These are phyloP conservation scores for Furnarius figulus DNA, from an alignment of 2,113 vertebrate species.

Conservation along the genomic window DNA sequence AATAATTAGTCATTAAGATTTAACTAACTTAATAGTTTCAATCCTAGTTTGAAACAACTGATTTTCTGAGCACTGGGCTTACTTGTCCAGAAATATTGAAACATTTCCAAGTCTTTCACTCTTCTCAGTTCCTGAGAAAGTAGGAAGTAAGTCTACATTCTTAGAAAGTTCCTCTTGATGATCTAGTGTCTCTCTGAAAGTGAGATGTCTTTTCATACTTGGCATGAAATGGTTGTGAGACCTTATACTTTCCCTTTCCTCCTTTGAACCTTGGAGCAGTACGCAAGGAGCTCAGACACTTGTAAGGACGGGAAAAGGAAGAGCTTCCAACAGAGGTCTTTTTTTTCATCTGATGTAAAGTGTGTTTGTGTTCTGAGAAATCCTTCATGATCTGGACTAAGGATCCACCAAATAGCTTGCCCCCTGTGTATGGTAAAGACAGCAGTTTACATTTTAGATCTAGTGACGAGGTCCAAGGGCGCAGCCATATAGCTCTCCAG, in stretches of 20 bases:
- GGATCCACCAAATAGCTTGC: constrained; percentile 46
- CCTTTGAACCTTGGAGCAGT: constrained; percentile 34
- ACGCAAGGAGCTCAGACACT: background rate
- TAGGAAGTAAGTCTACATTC: background rate
- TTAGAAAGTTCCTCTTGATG: constrained; percentile 39
- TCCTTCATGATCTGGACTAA: constrained; percentile 27
- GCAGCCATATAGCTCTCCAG: constrained; percentile 49
- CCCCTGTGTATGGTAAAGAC: constrained; percentile 25
- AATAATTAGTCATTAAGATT: background rate
- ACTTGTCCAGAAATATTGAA: background rate
- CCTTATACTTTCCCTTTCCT: constrained; percentile 33
- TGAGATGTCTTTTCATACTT: background rate
- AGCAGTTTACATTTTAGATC: constrained; percentile 26
- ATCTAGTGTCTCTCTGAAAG: constrained; percentile 1
- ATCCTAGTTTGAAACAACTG: background rate
- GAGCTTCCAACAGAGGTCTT: background rate
- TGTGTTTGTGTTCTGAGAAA: background rate
- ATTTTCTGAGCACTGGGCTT: background rate
- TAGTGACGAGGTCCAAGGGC: background rate
- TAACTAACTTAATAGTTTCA: background rate
- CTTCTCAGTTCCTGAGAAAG: background rate
- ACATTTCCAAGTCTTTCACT: background rate
- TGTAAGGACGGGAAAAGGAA: constrained; percentile 6
- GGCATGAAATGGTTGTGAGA: constrained; percentile 16
- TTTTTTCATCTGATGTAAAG: background rate